These are phyloP conservation scores for Papilio machaon DNA, from an alignment of 1,140 invertebrate genomes.

Conservation along the genomic window DNA sequence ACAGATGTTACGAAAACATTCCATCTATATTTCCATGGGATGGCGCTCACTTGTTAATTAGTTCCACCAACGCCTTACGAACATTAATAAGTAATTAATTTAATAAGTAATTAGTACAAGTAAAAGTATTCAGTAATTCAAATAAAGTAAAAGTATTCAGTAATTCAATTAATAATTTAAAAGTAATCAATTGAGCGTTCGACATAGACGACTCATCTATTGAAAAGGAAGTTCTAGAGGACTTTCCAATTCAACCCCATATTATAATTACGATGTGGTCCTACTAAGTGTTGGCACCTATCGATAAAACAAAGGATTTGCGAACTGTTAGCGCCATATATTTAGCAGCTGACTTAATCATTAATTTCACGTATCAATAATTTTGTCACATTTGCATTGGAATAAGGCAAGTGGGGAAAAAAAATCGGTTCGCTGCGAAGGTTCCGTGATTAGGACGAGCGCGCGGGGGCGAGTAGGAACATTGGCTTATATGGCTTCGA, in stretches of 20 bases:
- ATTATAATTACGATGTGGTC: too few species aligned
- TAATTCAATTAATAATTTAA: too few species aligned
- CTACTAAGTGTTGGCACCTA: too few species aligned
- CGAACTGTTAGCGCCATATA: background rate
- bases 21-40: slow-evolving; percentile 50
- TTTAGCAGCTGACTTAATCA: slow-evolving; percentile 33
- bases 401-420: slow-evolving; percentile 46
- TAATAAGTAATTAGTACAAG: too few species aligned
- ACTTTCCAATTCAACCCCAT: too few species aligned
- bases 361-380: slow-evolving; percentile 25
- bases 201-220: background rate
- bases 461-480: slow-evolving; percentile 77
- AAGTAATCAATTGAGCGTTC: too few species aligned
- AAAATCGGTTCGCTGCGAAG: slow-evolving; percentile 50
- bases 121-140: too few species aligned
- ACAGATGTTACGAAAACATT: slow-evolving; percentile 48
- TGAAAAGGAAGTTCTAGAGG: too few species aligned
- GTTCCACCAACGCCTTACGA: background rate
- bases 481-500: slow-evolving; percentile 70
- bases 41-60: background rate
- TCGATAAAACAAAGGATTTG: background rate
- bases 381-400: slow-evolving; percentile 52
- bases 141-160: too few species aligned
- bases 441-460: slow-evolving; percentile 54
- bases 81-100: too few species aligned